Evolutionary conservation across 1,140 invertebrate genomes (phyloP), one percentile per base, ranked within the genome.

Genomic region (Pseudomyrmex flavicornis): DNA sequence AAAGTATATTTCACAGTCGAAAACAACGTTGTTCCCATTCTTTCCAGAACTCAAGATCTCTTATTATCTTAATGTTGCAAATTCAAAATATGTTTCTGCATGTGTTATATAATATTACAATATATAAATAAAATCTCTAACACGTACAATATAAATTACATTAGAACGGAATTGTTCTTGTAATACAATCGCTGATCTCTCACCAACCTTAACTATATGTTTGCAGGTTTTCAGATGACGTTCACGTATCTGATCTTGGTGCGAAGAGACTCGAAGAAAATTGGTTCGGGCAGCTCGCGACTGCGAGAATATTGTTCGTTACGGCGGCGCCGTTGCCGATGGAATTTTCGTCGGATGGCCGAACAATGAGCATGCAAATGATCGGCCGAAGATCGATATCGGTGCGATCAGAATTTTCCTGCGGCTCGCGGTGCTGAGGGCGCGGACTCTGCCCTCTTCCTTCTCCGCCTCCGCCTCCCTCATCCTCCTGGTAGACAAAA

Each of bases 311-410:
- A 88, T 88, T 88, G 85, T 88, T 73, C 86, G 80, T 86, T 69
- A 61, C 74, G 61, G 46, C 80, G 80, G 85, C 91, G 86, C 88
- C 83, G 90, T 87, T 84, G 88, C 74, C 77, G 76, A 9, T 89
- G 88, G 91, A 93, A 93, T 93, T 92, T 87, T 93, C 92, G 91
- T 92, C 87, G 92, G 89, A 91, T 90, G 85, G 82, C 82, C 89
- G 92, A 94, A 94, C 93, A 94, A 94, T 94, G 92, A 94, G 92
- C 92, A 94, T 94, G 93, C 93, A 94, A 94, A 94, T 94, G 93
- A 94, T 94, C 93, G 93, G 93, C 90, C 92, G 92, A 94, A 94
- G 93, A 94, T 94, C 93, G 93, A 94, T 94, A 93, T 90, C 90
- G 89, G 89, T 90, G 90, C 92, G 93, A 93, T 94, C 93, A 93